These are phyloP conservation scores for Tenodera sinensis DNA, from an alignment of 2,888 invertebrate genomes.

Conservation along the genomic window DNA sequence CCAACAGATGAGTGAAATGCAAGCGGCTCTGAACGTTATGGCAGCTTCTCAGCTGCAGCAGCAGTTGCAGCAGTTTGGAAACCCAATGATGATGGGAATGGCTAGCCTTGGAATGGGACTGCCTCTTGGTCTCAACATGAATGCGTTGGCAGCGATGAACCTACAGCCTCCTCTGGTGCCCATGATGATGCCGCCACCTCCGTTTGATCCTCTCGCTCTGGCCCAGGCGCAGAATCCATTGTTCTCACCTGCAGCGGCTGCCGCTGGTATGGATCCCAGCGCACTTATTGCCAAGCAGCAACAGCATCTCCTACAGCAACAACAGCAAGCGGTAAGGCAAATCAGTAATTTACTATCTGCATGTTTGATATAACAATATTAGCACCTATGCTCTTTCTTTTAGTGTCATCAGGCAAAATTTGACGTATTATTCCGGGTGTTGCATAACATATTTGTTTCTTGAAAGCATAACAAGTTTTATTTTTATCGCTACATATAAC, in stretches of 20 bases:
- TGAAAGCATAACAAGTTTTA: too few species aligned
- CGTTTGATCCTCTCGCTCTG: constrained; percentile 58
- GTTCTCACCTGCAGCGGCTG: constrained; percentile 40
- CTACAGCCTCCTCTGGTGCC: constrained; percentile 88
- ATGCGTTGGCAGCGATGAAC: constrained; percentile 89
- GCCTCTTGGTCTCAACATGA: constrained; percentile 73
- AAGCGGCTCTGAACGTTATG: constrained; percentile 78
- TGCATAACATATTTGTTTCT: too few species aligned
- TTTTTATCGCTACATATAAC: too few species aligned
- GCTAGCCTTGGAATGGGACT: constrained; percentile 69
- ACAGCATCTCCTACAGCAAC: constrained; percentile 61
- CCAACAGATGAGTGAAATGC: constrained; percentile 80
- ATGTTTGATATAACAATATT: neutral
- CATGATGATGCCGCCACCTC: constrained; percentile 82
- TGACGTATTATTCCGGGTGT: too few species aligned
- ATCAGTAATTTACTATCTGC: too few species aligned
- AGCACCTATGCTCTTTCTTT: neutral
- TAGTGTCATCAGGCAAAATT: too few species aligned
- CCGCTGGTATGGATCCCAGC: constrained; percentile 43
- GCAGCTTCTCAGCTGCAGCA: constrained; percentile 70
- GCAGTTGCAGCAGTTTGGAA: constrained; percentile 74
- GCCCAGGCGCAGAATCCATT: constrained; percentile 35
- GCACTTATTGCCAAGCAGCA: constrained; percentile 67
- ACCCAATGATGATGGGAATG: constrained; percentile 88
- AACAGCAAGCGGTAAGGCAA: constrained; percentile 58